Evolutionary conservation across 2,797 vertebrate species (phyloP), one percentile per base, ranked within the genome.

Genomic region (Propithecus perrieri): DNA sequence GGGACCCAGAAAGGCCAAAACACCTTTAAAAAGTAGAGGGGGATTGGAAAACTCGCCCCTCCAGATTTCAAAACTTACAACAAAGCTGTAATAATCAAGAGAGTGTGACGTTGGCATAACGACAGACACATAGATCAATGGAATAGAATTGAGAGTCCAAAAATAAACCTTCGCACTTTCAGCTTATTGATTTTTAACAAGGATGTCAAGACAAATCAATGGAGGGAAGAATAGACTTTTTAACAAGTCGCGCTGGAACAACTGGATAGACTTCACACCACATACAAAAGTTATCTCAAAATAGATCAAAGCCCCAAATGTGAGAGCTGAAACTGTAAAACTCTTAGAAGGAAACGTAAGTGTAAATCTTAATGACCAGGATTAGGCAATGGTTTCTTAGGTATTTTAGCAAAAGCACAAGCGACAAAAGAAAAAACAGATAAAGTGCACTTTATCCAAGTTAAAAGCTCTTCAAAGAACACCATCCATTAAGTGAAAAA

Each of bases 91-190:
- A 24, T 30, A 38, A 30, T 41, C 7, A 50, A 35, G 18, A 26
- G 7, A 7, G 24, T 1, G 4, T 17, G 14, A n/a, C 6, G 7
- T n/a, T 3, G 2, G 10, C 41, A n/a, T 33, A 24, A 53, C 3
- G 1, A 22, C 4, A 17, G 48, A 24, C 18, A 20, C 1, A 4
- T 3, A 65, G 26, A 26, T 59, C 61, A 53, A 53, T 15, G 12
- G 9, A 1, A 33, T 1, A 4, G 35, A 81, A 43, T 0, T 1
- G 5, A 53, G 72, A 53, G 5, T 30, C 61, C 5, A n/a, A 63
- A 92, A 61, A 38, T n/a, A 7, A 35, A 22, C 13, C 1, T 7
- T 71, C 35, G 26, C 20, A 4, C 33, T 10, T 67, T 35, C 15
- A 24, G 24, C 5, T 33, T 41, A 38, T 8, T 59, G 28, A 35